A percentile compares a stretch with the other conserved stretches of the same genome.
phyloP scores from a whole-genome alignment of 2,113 vertebrate genomes.

The Tachysurus vachellii region DNA sequence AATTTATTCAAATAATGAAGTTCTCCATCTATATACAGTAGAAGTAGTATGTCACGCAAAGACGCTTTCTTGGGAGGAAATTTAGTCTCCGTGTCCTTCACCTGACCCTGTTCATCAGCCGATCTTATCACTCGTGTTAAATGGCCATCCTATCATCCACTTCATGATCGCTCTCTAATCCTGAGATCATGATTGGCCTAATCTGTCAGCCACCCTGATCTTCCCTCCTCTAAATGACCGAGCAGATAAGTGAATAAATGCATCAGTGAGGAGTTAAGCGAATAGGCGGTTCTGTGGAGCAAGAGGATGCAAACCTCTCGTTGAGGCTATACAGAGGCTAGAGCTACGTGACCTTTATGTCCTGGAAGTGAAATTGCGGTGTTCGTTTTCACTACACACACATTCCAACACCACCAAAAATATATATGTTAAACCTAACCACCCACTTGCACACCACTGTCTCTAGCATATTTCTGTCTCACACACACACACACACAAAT shows the following conservation, averaged over 20 bases:
- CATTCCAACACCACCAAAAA: constrained; percentile 22
- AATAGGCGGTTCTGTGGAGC: background rate
- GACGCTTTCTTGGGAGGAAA: constrained; percentile 49
- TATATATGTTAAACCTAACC: constrained; percentile 31
- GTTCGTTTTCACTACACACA: constrained; percentile 18
- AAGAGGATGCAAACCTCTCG: background rate
- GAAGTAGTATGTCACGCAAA: constrained; percentile 19
- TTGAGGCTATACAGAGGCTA: background rate
- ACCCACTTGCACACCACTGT: constrained; percentile 28
- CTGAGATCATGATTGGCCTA: constrained; percentile 61
- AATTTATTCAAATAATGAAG: constrained; percentile 6
- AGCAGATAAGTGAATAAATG: constrained; percentile 43
- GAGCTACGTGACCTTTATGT: background rate
- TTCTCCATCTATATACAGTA: background rate
- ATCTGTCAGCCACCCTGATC: constrained; percentile 50
- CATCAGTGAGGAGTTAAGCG: background rate
- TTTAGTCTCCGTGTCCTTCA: constrained; percentile 58
- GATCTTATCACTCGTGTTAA: constrained; percentile 63
- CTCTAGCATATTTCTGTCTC: background rate
- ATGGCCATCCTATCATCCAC: constrained; percentile 58
- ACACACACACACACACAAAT: constrained; percentile 47
- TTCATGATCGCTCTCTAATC: constrained; percentile 59
- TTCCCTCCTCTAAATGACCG: constrained; percentile 39
- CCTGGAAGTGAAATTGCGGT: constrained; percentile 1
- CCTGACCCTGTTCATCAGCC: constrained; percentile 55